Conservation (phyloP, 2,113 vertebrate species). For the Macrotis lagotis region DNA sequence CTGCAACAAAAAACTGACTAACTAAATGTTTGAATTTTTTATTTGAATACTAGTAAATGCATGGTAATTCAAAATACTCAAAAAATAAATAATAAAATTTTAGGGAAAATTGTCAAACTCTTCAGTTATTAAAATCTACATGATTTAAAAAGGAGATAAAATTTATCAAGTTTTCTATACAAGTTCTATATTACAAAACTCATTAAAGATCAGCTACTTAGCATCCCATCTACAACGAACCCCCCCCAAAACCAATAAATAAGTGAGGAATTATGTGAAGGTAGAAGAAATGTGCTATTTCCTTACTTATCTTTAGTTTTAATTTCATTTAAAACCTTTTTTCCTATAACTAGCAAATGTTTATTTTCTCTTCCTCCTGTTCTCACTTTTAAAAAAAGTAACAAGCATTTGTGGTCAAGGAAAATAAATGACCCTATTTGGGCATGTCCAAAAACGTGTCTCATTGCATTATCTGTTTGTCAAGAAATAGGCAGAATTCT, state of each 20-base stretch:
- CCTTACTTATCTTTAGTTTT: not conserved
- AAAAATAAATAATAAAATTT: not conserved
- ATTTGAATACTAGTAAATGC: not conserved
- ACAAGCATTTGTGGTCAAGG: not conserved
- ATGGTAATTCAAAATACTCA: not conserved
- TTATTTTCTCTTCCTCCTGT: not conserved
- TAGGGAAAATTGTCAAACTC: not conserved
- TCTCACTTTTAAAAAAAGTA: not conserved
- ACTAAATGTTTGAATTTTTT: not conserved
- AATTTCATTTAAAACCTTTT: not conserved
- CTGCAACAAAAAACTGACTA: not conserved
- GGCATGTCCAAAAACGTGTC: not conserved
- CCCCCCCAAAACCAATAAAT: too few species aligned
- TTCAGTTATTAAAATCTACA: not conserved
- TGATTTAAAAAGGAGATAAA: not conserved
- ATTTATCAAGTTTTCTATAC: not conserved
- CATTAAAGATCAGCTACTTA: not conserved
- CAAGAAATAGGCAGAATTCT: too few species aligned
- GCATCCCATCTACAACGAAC: too few species aligned
- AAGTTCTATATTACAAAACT: not conserved
- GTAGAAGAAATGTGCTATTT: not conserved
- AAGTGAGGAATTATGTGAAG: too few species aligned
- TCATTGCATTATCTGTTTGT: not conserved
- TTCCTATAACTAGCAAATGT: not conserved
- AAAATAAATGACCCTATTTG: not conserved